phyloP scores from a whole-genome alignment of 2,888 invertebrate species.

The Amblyjoppa proteus region DNA sequence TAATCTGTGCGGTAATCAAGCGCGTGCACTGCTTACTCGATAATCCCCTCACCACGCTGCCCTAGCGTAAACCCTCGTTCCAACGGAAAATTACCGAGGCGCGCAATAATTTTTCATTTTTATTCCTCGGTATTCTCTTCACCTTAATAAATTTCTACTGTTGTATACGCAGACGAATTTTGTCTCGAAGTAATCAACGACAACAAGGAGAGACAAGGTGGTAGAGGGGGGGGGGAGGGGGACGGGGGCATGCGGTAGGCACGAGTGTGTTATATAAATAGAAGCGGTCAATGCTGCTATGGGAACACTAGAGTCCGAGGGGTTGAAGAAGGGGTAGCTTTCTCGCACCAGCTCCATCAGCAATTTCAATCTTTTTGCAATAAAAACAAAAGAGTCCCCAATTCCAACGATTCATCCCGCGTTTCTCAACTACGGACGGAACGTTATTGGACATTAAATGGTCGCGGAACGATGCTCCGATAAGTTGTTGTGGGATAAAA shows the following conservation, averaged over 20 bases:
- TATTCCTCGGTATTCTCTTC: not conserved
- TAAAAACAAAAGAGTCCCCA: not conserved
- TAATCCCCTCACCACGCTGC: constrained; percentile 1
- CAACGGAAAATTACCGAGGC: not conserved
- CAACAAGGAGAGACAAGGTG: constrained; percentile 65
- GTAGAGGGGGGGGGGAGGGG: constrained; percentile 60
- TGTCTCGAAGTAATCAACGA: constrained; percentile 31
- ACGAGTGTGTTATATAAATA: constrained; percentile 81
- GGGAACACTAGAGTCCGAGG: constrained; percentile 78
- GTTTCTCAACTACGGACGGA: not conserved
- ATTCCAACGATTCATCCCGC: not conserved
- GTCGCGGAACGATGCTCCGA: not conserved
- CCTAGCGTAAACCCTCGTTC: not conserved
- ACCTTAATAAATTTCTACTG: constrained; percentile 11
- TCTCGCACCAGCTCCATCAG: constrained; percentile 39
- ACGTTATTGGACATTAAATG: not conserved
- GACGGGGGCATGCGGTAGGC: constrained; percentile 55
- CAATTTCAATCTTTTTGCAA: constrained; percentile 14
- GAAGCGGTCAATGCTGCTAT: constrained; percentile 84
- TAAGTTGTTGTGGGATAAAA: not conserved
- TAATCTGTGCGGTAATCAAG: constrained; percentile 33
- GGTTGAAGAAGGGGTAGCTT: constrained; percentile 66
- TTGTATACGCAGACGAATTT: constrained; percentile 10
- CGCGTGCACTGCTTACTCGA: constrained; percentile 39
- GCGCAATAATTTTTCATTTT: not conserved